Conservation (phyloP, 2,797 vertebrate species). For the Macroramphosus scolopax region DNA sequence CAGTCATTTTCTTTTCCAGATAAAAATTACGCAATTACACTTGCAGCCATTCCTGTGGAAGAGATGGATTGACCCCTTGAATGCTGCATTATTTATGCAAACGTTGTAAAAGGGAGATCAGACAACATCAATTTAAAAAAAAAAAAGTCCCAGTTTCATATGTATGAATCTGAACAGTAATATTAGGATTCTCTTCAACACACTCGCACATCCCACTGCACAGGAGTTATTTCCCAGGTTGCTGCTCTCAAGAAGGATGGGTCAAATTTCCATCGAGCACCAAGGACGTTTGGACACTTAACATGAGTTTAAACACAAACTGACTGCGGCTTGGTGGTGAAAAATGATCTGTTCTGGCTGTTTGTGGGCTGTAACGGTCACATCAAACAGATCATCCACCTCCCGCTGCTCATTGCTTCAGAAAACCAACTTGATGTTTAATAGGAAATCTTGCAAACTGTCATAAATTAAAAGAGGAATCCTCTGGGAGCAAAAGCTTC, state of each 20-base stretch:
- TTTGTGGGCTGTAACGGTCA: slow-evolving; percentile 29
- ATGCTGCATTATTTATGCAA: no score
- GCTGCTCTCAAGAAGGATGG: slow-evolving; percentile 25
- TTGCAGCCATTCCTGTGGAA: no score
- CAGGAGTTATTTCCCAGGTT: background rate
- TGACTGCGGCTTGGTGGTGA: slow-evolving; percentile 20
- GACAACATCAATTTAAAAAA: no score
- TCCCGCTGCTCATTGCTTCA: slow-evolving; percentile 24
- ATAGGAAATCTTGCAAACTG: background rate
- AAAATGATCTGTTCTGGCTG: slow-evolving; percentile 39
- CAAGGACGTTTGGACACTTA: slow-evolving; percentile 43
- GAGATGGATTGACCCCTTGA: no score
- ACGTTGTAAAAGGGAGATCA: no score
- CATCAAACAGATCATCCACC: slow-evolving; percentile 20
- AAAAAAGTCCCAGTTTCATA: no score
- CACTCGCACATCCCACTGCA: slow-evolving; percentile 7
- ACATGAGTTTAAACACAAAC: slow-evolving; percentile 37
- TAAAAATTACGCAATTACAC: no score
- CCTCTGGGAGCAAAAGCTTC: background rate
- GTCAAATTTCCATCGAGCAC: slow-evolving; percentile 46
- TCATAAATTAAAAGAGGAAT: background rate
- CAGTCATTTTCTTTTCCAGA: no score
- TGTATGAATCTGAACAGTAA: no score
- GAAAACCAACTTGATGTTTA: background rate
- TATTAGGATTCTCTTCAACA: slow-evolving; percentile 20